phyloP scores from a whole-genome alignment of 2,888 invertebrate genomes.

The Andrena fulva region DNA sequence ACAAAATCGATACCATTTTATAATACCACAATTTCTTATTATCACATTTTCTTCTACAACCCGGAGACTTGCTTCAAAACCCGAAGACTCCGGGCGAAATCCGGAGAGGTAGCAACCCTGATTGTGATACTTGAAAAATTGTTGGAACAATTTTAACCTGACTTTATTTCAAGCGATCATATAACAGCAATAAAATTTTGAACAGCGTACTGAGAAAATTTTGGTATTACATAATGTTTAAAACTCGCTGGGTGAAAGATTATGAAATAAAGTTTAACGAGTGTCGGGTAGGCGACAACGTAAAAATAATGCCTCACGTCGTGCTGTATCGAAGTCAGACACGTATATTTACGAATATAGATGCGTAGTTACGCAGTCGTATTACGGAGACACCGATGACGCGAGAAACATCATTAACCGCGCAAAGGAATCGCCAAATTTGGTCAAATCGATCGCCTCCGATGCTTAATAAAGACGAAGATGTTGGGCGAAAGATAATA shows the following conservation, averaged over 20 bases:
- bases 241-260: background rate
- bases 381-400: slow-evolving; percentile 34
- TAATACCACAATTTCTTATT: too few species aligned
- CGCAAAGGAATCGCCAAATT: slow-evolving; percentile 65
- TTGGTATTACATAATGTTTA: background rate
- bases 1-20: too few species aligned
- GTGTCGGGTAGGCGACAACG: background rate
- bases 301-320: background rate
- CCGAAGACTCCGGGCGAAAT: too few species aligned
- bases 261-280: slow-evolving; percentile 23
- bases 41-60: too few species aligned
- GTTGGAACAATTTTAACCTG: background rate
- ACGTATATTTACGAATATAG: background rate
- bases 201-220: too few species aligned
- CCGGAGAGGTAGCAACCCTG: too few species aligned
- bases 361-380: slow-evolving; percentile 13
- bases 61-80: too few species aligned
- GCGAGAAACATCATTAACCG: slow-evolving; percentile 11
- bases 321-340: background rate
- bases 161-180: background rate
- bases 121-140: background rate
- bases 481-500: slow-evolving; percentile 34
- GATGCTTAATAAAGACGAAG: slow-evolving; percentile 43
- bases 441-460: slow-evolving; percentile 54
- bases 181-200: background rate